These are phyloP conservation scores for Acanthiza pusilla DNA, from an alignment of 2,797 vertebrate genomes.

Conservation along the genomic window DNA sequence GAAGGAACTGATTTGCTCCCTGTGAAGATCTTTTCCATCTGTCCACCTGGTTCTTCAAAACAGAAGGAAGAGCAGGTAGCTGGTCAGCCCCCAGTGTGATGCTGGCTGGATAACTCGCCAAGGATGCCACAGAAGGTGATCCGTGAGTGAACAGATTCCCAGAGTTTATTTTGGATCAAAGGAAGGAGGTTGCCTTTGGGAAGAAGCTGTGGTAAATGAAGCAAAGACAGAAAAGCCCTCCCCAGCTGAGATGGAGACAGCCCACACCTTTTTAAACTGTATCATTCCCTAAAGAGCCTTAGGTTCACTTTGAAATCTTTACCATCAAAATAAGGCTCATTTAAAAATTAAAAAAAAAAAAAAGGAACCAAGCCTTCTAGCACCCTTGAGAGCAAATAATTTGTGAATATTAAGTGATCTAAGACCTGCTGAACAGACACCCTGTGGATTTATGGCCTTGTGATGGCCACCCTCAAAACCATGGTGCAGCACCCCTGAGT, in stretches of 20 bases:
- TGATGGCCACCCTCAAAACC: not conserved
- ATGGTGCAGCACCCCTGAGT: not conserved
- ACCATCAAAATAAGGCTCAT: not conserved
- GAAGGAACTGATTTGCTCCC: not conserved
- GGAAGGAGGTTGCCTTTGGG: not conserved
- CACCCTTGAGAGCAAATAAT: not conserved
- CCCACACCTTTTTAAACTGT: not conserved
- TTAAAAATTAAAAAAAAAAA: not conserved
- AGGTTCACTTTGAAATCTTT: constrained; percentile 17
- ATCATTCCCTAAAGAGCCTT: not conserved
- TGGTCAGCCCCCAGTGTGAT: not conserved
- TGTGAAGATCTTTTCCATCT: not conserved
- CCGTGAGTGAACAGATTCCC: not conserved
- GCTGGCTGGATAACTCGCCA: not conserved
- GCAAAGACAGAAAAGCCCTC: not conserved
- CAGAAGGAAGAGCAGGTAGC: not conserved
- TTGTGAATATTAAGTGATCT: not conserved
- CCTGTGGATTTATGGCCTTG: not conserved
- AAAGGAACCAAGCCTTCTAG: not conserved
- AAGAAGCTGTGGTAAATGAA: constrained; percentile 28
- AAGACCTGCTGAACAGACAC: not conserved
- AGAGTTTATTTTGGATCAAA: constrained; percentile 27
- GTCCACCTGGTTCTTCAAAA: not conserved
- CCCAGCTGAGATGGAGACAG: not conserved
- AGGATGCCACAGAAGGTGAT: not conserved